Evolutionary conservation across 2,888 invertebrate species (phyloP), one percentile per base, ranked within the genome.

Genomic region (Campopleginae sp.): DNA sequence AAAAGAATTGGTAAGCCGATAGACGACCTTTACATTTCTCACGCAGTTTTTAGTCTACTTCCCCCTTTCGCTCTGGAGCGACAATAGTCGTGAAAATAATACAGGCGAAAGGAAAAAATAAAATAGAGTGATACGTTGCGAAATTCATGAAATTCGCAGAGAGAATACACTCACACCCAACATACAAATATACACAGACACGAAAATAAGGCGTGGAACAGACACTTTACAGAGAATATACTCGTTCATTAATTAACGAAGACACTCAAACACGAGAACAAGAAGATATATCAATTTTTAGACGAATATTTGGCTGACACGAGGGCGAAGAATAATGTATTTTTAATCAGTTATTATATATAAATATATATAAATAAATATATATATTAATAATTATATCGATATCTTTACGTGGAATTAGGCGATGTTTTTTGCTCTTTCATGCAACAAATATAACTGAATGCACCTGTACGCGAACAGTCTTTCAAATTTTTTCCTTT

Each of bases 381-480:
- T 84, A 87, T 86, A 88, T 86, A 86, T 84, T 85, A 87, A 90
- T 86, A 88, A 90, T 87, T 89, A 89, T 88, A 89, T 88, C 88
- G 90, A 91, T 90, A 87, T 91, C 90, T 90, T 88, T 89, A 91
- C 88, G 89, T 90, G 90, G 89, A 92, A 89, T 86, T 89, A 91
- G 89, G 90, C 89, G 89, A 91, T 91, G 90, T 92, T 92, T 89
- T 91, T 92, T 88, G 88, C 90, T 91, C 90, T 90, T 92, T 91
- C 91, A 91, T 92, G 91, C 89, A 92, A 91, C 87, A 92, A 92
- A 92, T 92, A 93, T 92, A 92, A 91, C 89, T 91, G 89, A 92
- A 89, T 91, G 92, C 91, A 92, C 91, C 90, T 91, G 87, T 90
- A 88, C 44, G 58, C 78, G 42, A 75, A 66, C 27, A 61, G 66